phyloP scores from a whole-genome alignment of 37 sponge, comb jelly and placozoan species.

The Ianthella basta region DNA sequence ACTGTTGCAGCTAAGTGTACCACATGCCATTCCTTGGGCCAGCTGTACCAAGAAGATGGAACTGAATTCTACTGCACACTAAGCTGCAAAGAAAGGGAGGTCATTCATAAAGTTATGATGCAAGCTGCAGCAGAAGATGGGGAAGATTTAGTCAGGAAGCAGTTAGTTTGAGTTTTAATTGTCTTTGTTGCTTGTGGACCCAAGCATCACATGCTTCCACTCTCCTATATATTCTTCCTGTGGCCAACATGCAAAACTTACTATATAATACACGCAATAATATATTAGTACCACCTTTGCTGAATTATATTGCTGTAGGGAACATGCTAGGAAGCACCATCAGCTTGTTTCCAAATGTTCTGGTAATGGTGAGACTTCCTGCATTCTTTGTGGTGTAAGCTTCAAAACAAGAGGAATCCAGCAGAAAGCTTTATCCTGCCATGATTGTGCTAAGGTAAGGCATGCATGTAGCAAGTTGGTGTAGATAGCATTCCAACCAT shows the following conservation, averaged over 20 bases:
- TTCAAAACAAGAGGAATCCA: neutral
- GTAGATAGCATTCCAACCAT: too few species aligned
- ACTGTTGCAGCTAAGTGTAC: neutral
- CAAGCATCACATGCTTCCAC: too few species aligned
- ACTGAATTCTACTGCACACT: neutral
- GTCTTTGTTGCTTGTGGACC: too few species aligned
- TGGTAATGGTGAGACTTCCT: conserved; percentile 15
- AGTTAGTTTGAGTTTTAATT: neutral
- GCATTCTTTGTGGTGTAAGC: neutral
- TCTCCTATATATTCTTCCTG: too few species aligned
- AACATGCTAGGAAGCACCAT: neutral
- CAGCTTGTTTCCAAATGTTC: neutral
- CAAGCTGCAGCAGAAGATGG: neutral
- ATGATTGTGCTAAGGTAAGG: conserved; percentile 15
- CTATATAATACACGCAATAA: too few species aligned
- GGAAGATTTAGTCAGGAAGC: neutral
- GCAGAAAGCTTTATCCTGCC: neutral
- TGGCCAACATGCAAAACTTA: too few species aligned
- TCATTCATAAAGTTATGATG: neutral
- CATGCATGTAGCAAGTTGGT: too few species aligned
- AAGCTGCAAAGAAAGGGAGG: neutral
- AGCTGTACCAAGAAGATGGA: neutral
- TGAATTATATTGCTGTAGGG: neutral
- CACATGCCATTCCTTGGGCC: neutral
- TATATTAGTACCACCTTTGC: too few species aligned